A percentile compares a stretch with the other conserved stretches of the same genome.
Evolutionary conservation across 2,888 invertebrate genomes (phyloP).

Genomic region (Caenorhabditis sp.): DNA sequence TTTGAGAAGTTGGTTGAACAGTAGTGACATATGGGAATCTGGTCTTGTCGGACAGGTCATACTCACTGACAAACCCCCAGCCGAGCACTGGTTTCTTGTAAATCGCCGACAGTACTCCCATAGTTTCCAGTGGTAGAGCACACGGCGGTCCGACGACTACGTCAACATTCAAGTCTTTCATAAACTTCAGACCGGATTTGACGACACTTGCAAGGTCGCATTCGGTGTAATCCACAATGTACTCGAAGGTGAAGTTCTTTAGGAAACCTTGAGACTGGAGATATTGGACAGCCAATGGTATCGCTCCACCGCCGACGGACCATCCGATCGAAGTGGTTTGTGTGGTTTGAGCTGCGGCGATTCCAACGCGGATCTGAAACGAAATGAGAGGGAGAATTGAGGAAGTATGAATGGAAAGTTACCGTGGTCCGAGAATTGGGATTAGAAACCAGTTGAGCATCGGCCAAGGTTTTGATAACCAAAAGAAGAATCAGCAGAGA

Average conservation of each 20-base stretch:
- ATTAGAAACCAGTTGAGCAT: neutral
- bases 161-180: slow-evolving; percentile 72
- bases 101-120: slow-evolving; percentile 49
- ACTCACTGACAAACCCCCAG: slow-evolving; percentile 63
- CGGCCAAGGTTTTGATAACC: too few species aligned
- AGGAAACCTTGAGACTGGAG: slow-evolving; percentile 44
- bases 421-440: slow-evolving; percentile 16
- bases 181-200: slow-evolving; percentile 65
- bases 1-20: slow-evolving; percentile 52
- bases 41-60: slow-evolving; percentile 38
- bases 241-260: slow-evolving; percentile 59
- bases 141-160: slow-evolving; percentile 76
- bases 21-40: slow-evolving; percentile 60
- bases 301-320: slow-evolving; percentile 59
- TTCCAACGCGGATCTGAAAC: slow-evolving; percentile 44
- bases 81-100: slow-evolving; percentile 60
- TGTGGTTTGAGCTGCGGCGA: slow-evolving; percentile 35
- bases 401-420: neutral
- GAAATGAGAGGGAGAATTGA: neutral
- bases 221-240: slow-evolving; percentile 66
- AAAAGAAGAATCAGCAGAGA: neutral
- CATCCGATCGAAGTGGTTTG: slow-evolving; percentile 52
- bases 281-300: slow-evolving; percentile 59
- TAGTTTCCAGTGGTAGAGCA: slow-evolving; percentile 51
- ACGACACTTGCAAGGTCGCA: slow-evolving; percentile 59